Conservation (phyloP, 2,797 vertebrate genomes). For the Molossus molossus region DNA sequence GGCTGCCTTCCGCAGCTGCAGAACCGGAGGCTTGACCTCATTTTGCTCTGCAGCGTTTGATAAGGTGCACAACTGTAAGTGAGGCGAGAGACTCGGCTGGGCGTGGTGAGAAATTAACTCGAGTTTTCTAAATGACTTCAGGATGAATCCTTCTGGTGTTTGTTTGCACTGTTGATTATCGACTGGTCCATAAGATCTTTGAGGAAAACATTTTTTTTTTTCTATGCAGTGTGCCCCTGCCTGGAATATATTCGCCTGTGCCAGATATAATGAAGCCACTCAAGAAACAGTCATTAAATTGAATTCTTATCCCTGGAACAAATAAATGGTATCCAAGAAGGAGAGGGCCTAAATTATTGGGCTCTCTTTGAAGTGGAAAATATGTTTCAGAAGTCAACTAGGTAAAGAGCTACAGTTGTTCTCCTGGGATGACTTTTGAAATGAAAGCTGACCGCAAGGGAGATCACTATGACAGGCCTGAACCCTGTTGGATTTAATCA, state of each 20-base stretch:
- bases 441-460: conserved; percentile 71
- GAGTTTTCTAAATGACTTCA: conserved; percentile 50
- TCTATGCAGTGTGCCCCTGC: background rate
- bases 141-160: conserved; percentile 28
- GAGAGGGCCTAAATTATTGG: conserved; percentile 68
- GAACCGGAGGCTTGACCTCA: background rate
- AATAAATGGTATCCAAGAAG: conserved; percentile 74
- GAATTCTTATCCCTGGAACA: conserved; percentile 76
- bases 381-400: conserved; percentile 79
- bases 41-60: conserved; percentile 43
- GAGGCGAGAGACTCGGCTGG: background rate
- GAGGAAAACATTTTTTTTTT: background rate
- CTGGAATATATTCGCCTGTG: conserved; percentile 55
- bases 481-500: conserved; percentile 79
- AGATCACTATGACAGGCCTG: conserved; percentile 70
- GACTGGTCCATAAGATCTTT: conserved; percentile 33
- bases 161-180: conserved; percentile 58
- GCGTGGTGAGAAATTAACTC: conserved; percentile 28
- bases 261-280: conserved; percentile 69
- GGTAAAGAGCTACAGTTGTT: conserved; percentile 74
- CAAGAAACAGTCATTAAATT: conserved; percentile 71
- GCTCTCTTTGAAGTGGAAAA: conserved; percentile 80
- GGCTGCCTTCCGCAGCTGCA: conserved; percentile 34
- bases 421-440: conserved; percentile 80
- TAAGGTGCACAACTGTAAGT: conserved; percentile 30